Percentiles rank a stretch among this genome's conserved stretches.
These are phyloP conservation scores for Drosophila siamana DNA, from an alignment of 2,888 invertebrate species.

Conservation along the genomic window DNA sequence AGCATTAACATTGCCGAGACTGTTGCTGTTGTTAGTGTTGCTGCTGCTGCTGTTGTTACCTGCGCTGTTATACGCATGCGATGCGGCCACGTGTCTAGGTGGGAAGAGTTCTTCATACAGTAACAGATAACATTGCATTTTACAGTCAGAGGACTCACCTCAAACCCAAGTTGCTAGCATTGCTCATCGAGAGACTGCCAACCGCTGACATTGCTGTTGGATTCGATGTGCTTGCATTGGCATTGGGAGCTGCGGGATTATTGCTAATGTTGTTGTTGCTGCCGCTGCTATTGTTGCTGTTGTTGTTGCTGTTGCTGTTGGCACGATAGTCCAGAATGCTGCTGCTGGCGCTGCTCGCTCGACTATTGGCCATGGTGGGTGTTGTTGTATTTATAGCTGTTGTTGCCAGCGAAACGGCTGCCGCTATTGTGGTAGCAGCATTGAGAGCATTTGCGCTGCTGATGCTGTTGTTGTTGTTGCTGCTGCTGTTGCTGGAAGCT, in stretches of 20 bases:
- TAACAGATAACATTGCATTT: background rate
- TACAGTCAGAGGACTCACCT: conserved; percentile 62
- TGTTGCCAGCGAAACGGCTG: conserved; percentile 68
- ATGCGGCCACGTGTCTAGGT: conserved; percentile 56
- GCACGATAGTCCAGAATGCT: conserved; percentile 57
- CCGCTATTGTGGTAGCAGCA: conserved; percentile 70
- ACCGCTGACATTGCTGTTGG: conserved; percentile 56
- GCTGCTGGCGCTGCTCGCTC: conserved; percentile 50
- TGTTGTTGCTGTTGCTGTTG: conserved; percentile 28
- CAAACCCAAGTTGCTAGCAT: conserved; percentile 52
- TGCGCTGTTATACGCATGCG: conserved; percentile 60
- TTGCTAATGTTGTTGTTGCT: conserved; percentile 27
- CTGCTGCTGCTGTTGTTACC: conserved; percentile 55
- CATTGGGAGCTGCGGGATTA: conserved; percentile 31
- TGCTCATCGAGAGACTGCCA: conserved; percentile 44
- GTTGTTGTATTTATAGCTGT: conserved; percentile 73
- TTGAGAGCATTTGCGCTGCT: conserved; percentile 58
- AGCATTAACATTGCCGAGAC: conserved; percentile 54
- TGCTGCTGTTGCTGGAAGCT: conserved; percentile 65
- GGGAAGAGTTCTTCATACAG: background rate
- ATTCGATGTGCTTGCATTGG: conserved; percentile 44
- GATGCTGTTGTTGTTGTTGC: conserved; percentile 60
- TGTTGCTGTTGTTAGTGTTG: conserved; percentile 58
- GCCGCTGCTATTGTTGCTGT: conserved; percentile 36
- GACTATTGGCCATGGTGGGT: conserved; percentile 64